Evolutionary conservation across 30 jellyfish, hydroid and myxozoan genomes (phyloP).

Genomic region (Turritopsis dohrnii): DNA sequence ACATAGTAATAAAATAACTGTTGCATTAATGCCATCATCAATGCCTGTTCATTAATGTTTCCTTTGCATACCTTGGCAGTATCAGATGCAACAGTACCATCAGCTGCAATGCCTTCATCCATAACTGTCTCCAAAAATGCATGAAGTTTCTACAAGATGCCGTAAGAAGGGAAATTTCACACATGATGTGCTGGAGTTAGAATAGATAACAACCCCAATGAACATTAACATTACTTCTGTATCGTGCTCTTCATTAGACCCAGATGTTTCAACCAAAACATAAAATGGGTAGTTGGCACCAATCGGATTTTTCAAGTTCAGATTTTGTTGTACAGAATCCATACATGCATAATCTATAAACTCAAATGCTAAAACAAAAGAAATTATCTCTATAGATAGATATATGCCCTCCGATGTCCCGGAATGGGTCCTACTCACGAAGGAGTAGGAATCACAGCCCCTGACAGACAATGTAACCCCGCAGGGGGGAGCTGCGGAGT

Average conservation of each 20-base stretch:
- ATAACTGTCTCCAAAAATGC: constrained; percentile 61
- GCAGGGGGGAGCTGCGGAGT: no score
- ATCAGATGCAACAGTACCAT: constrained; percentile 87
- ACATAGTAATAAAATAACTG: no score
- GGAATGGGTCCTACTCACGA: no score
- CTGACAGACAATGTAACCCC: no score
- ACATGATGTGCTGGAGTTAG: no score
- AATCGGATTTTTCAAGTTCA: constrained; percentile 59
- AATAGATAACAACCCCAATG: no score
- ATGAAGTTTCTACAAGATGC: constrained; percentile 59
- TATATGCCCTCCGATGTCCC: no score
- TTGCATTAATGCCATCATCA: no score
- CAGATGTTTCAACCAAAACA: constrained; percentile 88
- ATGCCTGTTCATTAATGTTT: no score
- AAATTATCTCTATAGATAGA: background rate
- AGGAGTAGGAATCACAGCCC: no score
- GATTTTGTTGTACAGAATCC: constrained; percentile 51
- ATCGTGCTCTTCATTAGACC: constrained; percentile 86
- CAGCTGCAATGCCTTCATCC: constrained; percentile 60
- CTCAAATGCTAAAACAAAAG: constrained; percentile 59
- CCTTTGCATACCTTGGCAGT: constrained; percentile 52
- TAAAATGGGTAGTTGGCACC: constrained; percentile 57
- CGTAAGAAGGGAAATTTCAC: no score
- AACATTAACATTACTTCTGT: no score
- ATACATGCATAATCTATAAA: constrained; percentile 57